Evolutionary conservation across 2,888 invertebrate genomes (phyloP).

Genomic region (Drosophila bunnanda): DNA sequence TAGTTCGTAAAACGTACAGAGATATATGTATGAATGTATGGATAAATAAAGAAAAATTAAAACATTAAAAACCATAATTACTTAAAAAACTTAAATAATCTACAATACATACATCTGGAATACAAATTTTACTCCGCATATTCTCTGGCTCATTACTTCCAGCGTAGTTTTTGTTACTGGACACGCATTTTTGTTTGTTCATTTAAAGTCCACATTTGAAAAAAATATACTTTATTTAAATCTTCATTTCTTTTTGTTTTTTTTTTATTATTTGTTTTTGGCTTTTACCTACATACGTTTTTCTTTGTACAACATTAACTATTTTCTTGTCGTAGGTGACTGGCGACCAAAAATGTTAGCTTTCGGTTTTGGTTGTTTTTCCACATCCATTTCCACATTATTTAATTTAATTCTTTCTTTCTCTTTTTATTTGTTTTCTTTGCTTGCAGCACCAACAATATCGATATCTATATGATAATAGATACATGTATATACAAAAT

Average conservation of each 20-base stretch:
- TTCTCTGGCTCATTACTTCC: no score
- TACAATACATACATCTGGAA: no score
- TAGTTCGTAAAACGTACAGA: constrained; percentile 70
- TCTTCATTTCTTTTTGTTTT: constrained; percentile 2
- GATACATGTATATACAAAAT: constrained; percentile 70
- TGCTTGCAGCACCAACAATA: constrained; percentile 77
- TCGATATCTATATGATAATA: constrained; percentile 56
- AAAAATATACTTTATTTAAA: constrained; percentile 58
- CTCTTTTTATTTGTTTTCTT: constrained; percentile 57
- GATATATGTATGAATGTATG: constrained; percentile 55
- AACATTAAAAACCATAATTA: constrained; percentile 24
- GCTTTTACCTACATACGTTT: constrained; percentile 55
- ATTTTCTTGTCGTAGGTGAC: constrained; percentile 53
- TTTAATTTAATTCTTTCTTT: constrained; percentile 21
- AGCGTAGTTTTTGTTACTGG: no score
- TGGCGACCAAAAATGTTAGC: constrained; percentile 29
- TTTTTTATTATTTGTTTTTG: constrained; percentile 20
- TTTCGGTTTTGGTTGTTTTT: constrained; percentile 30
- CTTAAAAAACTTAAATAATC: neutral
- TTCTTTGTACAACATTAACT: constrained; percentile 62
- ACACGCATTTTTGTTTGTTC: no score
- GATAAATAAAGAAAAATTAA: constrained; percentile 64
- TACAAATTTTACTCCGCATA: no score
- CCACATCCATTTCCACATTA: constrained; percentile 22
- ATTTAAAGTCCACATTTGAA: constrained; percentile 34